Conservation (phyloP, 2,113 vertebrate species). For the Brienomyrus brachyistius region DNA sequence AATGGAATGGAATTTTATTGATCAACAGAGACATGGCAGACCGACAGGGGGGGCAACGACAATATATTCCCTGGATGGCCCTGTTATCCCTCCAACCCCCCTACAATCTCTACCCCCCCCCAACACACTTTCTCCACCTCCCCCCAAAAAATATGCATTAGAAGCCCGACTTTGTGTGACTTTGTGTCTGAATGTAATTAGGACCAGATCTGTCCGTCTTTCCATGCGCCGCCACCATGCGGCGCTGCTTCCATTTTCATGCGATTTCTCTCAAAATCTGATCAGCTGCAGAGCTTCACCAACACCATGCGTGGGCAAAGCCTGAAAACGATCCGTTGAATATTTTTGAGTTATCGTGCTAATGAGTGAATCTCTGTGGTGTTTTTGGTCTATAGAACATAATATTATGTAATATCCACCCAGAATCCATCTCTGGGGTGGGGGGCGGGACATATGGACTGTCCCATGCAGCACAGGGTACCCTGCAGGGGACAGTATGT, state of each 20-base stretch:
- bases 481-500: background rate
- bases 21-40: background rate
- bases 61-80: background rate
- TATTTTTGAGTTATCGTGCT: background rate
- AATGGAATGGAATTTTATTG: background rate
- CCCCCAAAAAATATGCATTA: background rate
- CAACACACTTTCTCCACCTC: no score
- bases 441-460: background rate
- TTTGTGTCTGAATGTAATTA: background rate
- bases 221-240: background rate
- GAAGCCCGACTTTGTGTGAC: background rate
- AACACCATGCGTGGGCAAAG: background rate
- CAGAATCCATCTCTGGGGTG: background rate
- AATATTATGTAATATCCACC: background rate
- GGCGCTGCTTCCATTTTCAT: background rate
- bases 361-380: background rate
- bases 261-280: background rate
- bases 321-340: background rate
- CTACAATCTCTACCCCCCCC: background rate
- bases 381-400: background rate
- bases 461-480: background rate
- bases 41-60: background rate
- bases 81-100: background rate
- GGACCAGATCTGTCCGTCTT: background rate
- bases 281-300: background rate